phyloP scores from a whole-genome alignment of 2,888 invertebrate species.

The Spialia ferax region DNA sequence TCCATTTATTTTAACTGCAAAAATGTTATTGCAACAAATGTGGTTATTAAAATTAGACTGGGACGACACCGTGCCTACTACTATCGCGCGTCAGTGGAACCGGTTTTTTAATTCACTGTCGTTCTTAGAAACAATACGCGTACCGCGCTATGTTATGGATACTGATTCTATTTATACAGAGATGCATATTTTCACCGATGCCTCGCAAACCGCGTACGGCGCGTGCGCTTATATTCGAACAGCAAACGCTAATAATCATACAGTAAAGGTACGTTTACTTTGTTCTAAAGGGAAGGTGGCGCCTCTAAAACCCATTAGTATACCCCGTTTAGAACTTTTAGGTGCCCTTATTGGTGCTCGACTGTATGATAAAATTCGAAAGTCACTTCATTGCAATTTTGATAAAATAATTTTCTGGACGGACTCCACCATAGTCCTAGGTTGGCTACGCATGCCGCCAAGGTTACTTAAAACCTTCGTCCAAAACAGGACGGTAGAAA shows the following conservation, averaged over 20 bases:
- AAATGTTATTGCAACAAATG: conserved; percentile 40
- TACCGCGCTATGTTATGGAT: conserved; percentile 34
- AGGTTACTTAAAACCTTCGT: conserved; percentile 15
- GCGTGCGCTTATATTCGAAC: conserved; percentile 35
- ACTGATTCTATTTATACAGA: conserved; percentile 27
- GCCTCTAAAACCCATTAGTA: conserved; percentile 45
- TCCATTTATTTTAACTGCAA: conserved; percentile 35
- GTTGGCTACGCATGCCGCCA: conserved; percentile 32
- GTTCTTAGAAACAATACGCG: conserved; percentile 14
- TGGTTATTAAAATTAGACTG: conserved; percentile 40
- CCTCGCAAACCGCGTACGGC: conserved; percentile 37
- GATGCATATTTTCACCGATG: conserved; percentile 40
- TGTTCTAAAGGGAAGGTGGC: conserved; percentile 49
- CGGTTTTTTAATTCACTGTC: not conserved
- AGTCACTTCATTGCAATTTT: conserved; percentile 5
- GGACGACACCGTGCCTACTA: conserved; percentile 37
- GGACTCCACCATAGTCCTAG: conserved; percentile 39
- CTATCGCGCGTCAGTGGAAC: conserved; percentile 25
- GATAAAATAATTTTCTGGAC: conserved; percentile 11
- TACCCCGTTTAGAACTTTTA: conserved; percentile 20
- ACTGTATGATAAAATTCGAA: conserved; percentile 40
- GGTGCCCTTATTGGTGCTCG: conserved; percentile 5
- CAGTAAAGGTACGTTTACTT: conserved; percentile 8
- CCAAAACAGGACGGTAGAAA: conserved; percentile 12
- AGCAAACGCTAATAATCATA: conserved; percentile 7